A percentile compares a stretch with the other conserved stretches of the same genome.
Conservation (phyloP, 2,113 vertebrate genomes). For the Poeciliopsis occidentalis region DNA sequence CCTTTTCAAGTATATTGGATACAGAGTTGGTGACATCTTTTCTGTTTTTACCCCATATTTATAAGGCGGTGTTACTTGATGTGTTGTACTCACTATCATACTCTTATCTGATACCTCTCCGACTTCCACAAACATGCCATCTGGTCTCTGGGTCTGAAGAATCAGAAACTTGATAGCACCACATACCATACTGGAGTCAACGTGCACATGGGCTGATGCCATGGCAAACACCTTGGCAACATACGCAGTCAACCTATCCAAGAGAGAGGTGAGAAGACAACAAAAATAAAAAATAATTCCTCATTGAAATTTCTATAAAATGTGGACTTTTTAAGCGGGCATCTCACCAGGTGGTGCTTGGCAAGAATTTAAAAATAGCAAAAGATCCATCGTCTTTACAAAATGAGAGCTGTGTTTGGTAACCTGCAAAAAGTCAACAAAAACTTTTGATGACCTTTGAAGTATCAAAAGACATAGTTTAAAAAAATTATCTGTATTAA, state of each 20-base stretch:
- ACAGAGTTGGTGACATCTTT: neutral
- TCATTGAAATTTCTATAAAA: too few species aligned
- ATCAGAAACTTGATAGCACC: slow-evolving; percentile 89
- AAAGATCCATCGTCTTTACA: slow-evolving; percentile 65
- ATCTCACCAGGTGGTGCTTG: slow-evolving; percentile 48
- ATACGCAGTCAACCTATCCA: slow-evolving; percentile 87
- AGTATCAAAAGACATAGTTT: neutral
- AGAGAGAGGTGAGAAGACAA: neutral
- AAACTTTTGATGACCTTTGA: neutral
- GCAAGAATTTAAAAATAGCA: too few species aligned
- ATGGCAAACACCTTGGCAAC: slow-evolving; percentile 89
- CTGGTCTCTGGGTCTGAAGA: slow-evolving; percentile 79
- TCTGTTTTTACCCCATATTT: neutral
- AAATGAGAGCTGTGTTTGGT: slow-evolving; percentile 34
- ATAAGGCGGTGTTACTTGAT: neutral
- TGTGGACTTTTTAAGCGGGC: too few species aligned
- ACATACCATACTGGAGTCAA: slow-evolving; percentile 77
- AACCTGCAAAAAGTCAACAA: slow-evolving; percentile 35
- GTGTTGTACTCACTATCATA: slow-evolving; percentile 78
- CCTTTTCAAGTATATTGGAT: neutral
- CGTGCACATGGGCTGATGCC: slow-evolving; percentile 66
- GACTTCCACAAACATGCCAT: slow-evolving; percentile 84
- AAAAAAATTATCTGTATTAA: neutral
- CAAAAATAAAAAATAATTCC: neutral
- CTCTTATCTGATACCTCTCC: slow-evolving; percentile 57